Evolutionary conservation across 2,113 vertebrate genomes (phyloP), one percentile per base, ranked within the genome.

Genomic region (Sturnira hondurensis): DNA sequence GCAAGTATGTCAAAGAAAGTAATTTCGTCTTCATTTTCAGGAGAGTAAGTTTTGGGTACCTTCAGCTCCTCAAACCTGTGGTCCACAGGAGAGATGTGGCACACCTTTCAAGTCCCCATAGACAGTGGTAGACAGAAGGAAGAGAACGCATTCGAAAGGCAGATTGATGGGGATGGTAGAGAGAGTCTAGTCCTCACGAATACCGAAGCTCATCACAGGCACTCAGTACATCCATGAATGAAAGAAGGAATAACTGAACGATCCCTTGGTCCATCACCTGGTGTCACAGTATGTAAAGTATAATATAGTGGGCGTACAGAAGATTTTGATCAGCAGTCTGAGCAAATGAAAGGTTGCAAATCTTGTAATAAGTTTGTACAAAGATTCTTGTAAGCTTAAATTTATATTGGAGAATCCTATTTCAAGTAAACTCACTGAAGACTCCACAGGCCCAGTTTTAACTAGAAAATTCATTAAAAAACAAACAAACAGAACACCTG

Each of bases 381-480:
- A 90, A 70, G 22, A 63, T 16, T 28, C 5, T 19, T 77, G 22
- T 73, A 19, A 78, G n/a, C 31, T 92, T 74, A 63, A 61, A 65
- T 89, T 86, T 63, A 38, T 58, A 77, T 71, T 71, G 86, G 76
- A 78, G 65, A 50, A 43, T 36, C 78, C 88, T 82, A 86, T 50
- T 52, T 52, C 28, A 68, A 43, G 65, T 78, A 68, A 88, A 31
- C 63, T 80, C 63, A 87, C 36, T 61, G 36, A 4, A 89, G 76
- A 43, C 28, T n/a, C 28, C 52, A n/a, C 11, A 76, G 47, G n/a
- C 33, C 56, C 17, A 76, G 5, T 26, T 58, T 31, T 45, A 87
- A 71, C 22, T 63, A 84, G 31, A 76, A 14, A 94, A 84, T 58
- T 45, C 56, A 91, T 78, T 54, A 28, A n/a, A 93, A 96, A 96